These are phyloP conservation scores for Sebastes hopkinsi DNA, from an alignment of 2,797 vertebrate species.

Conservation along the genomic window DNA sequence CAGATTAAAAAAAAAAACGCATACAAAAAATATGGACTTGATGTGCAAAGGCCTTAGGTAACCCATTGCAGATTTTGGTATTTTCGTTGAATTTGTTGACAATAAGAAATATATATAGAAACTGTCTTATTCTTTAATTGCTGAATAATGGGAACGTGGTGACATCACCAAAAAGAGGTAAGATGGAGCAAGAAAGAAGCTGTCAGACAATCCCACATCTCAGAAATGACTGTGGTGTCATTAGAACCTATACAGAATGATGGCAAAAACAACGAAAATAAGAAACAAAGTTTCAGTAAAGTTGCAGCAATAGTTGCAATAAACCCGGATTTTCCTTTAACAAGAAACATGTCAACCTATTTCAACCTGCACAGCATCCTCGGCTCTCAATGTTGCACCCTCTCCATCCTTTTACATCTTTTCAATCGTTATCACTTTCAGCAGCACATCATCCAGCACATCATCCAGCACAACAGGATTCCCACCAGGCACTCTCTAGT, in stretches of 20 bases:
- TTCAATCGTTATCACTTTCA: not conserved
- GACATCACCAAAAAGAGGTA: not conserved
- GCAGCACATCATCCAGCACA: slow-evolving; percentile 6
- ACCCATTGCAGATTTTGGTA: not conserved
- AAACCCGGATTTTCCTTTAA: not conserved
- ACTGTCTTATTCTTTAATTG: not conserved
- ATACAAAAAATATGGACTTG: not conserved
- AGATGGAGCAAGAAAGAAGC: not conserved
- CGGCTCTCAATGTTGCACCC: not conserved
- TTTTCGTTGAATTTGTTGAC: not conserved
- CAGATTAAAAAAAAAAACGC: no score
- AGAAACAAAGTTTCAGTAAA: not conserved
- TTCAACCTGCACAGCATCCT: not conserved
- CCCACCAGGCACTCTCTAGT: slow-evolving; percentile 12
- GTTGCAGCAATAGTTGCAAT: not conserved
- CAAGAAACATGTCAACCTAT: not conserved
- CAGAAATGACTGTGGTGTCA: not conserved
- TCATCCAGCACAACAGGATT: slow-evolving; percentile 6
- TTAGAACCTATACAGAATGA: not conserved
- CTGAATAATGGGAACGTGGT: not conserved
- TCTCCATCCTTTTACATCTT: not conserved
- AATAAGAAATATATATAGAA: not conserved
- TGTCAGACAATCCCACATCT: not conserved
- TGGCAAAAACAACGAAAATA: not conserved
- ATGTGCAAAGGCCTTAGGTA: not conserved